Conservation (phyloP, 2,113 vertebrate genomes). For the Abramis brama region DNA sequence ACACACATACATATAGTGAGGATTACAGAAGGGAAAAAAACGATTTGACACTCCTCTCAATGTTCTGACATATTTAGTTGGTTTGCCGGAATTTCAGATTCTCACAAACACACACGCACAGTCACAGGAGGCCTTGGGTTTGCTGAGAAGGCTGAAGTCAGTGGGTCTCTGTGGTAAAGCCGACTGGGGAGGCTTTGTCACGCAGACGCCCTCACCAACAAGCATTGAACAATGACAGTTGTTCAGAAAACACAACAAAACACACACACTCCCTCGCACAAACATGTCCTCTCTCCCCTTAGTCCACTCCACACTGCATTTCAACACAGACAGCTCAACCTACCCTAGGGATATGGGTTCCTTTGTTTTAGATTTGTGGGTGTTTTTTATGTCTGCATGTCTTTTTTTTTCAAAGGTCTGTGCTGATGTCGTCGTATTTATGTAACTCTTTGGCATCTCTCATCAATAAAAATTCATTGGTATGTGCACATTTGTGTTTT, state of each 20-base stretch:
- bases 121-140: conserved; percentile 46
- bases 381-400: conserved; percentile 27
- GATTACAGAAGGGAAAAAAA: conserved; percentile 38
- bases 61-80: conserved; percentile 45
- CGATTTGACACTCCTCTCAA: conserved; percentile 23
- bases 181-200: conserved; percentile 50
- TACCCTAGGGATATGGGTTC: conserved; percentile 7
- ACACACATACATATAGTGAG: background rate
- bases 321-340: conserved; percentile 38
- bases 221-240: conserved; percentile 41
- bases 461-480: conserved; percentile 70
- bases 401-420: background rate
- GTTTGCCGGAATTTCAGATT: conserved; percentile 24
- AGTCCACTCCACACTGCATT: conserved; percentile 42
- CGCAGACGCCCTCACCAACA: conserved; percentile 44
- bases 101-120: conserved; percentile 25
- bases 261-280: conserved; percentile 19
- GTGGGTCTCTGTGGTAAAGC: conserved; percentile 41
- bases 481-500: conserved; percentile 75
- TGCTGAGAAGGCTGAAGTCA: conserved; percentile 56
- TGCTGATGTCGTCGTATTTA: background rate
- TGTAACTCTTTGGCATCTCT: conserved; percentile 29
- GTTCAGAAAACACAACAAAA: conserved; percentile 42
- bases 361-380: conserved; percentile 37
- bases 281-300: conserved; percentile 22